Conservation (phyloP, 2,113 vertebrate species). For the Pygoscelis adeliae region DNA sequence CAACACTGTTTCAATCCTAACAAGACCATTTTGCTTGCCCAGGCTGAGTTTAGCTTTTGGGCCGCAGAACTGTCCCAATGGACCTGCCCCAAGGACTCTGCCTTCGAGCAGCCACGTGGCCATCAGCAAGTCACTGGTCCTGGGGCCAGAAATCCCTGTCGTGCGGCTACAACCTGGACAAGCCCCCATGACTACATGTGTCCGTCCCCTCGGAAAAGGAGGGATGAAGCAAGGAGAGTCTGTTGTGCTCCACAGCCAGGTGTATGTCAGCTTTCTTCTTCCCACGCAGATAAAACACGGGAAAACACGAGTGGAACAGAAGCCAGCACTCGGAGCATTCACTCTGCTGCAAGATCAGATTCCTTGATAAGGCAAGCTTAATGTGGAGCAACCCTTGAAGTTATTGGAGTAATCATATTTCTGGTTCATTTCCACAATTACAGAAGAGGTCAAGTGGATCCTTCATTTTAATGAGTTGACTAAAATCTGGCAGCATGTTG, state of each 20-base stretch:
- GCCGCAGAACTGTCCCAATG: not conserved
- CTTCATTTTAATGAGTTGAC: not conserved
- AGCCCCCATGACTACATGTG: not conserved
- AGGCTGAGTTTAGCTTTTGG: not conserved
- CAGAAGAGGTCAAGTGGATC: not conserved
- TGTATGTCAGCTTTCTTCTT: not conserved
- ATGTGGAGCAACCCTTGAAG: not conserved
- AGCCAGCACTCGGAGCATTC: fast-evolving
- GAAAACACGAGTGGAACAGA: not conserved
- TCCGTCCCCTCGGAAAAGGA: not conserved
- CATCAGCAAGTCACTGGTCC: not conserved
- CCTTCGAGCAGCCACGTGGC: not conserved
- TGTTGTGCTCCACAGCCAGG: not conserved
- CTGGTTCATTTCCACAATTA: not conserved
- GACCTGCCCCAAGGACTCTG: not conserved
- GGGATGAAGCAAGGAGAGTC: fast-evolving
- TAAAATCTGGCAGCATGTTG: not conserved
- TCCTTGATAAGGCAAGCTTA: not conserved
- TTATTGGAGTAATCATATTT: not conserved
- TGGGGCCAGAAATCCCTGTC: not conserved
- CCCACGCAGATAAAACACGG: fast-evolving
- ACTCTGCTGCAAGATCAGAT: not conserved
- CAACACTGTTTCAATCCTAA: not conserved
- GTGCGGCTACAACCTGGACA: not conserved
- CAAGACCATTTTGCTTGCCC: not conserved